Conservation (phyloP, 2,113 vertebrate genomes). For the Merops nubicus region DNA sequence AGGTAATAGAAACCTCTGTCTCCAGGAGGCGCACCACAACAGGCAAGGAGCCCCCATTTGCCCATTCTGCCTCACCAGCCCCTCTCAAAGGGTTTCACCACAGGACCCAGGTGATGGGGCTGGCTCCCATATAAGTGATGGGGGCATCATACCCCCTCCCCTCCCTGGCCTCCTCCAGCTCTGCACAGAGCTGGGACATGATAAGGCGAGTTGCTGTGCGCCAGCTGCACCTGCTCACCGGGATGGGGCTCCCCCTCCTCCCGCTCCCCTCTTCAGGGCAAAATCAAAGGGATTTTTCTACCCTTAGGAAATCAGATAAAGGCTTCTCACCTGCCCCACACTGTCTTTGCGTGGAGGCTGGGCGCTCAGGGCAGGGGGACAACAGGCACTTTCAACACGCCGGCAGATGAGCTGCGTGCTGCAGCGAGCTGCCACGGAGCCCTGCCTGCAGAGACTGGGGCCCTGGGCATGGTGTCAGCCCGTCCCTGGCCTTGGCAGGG, state of each 20-base stretch:
- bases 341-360: slow-evolving; percentile 29
- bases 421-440: fast-evolving
- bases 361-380: slow-evolving; percentile 5
- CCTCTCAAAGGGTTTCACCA: fast-evolving
- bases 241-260: not conserved
- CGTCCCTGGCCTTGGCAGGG: not conserved
- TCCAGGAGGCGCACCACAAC: no score
- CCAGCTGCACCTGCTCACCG: slow-evolving; percentile 47
- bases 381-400: slow-evolving; percentile 58
- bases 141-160: not conserved
- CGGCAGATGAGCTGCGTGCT: not conserved
- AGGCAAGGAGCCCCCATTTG: not conserved
- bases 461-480: not conserved
- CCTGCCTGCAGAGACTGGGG: not conserved
- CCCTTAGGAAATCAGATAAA: slow-evolving; percentile 74
- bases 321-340: slow-evolving; percentile 60
- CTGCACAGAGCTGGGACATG: not conserved
- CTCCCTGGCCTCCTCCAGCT: not conserved
- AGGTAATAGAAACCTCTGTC: no score
- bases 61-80: not conserved
- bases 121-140: not conserved
- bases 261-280: slow-evolving; percentile 22
- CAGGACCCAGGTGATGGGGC: no score
- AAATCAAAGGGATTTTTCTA: slow-evolving; percentile 76
- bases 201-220: slow-evolving; percentile 37